Evolutionary conservation across 2,797 vertebrate genomes (phyloP), one percentile per base, ranked within the genome.

Genomic region (Toxotes lorentzi): DNA sequence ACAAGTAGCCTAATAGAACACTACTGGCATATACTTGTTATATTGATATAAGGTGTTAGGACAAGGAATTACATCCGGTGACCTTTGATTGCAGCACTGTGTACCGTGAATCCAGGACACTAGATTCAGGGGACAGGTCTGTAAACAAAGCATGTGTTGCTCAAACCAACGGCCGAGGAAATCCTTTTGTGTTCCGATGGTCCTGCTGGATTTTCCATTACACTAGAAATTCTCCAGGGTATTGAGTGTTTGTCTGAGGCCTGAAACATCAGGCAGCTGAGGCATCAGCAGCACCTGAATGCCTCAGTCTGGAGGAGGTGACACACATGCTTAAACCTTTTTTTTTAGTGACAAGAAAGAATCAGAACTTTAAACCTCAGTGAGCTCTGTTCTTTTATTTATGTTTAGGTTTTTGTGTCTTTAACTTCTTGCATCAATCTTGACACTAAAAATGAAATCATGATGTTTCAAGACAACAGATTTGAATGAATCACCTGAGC

Each of bases 401-500:
- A 2, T 17, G n/a, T 35, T 35, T 19, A 24, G 57, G 5, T 10
- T 40, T 70, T 23, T 8, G 19, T 43, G 24, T 51, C 16, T 54
- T 27, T 7, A 35, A 7, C 17, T 7, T 40, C 10, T 43, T 30
- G 38, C 40, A 53, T 47, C 19, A 53, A 51, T 24, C 12, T 38
- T 21, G 35, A 65, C 70, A 40, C 9, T 69, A 17, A 53, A 53
- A 14, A 19, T 43, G 10, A 47, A 13, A 60, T 57, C 13, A 30
- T 54, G 51, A 14, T 16, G 13, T 30, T 54, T 54, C 24, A 30
- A 30, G 2, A 53, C 23, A 27, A 9, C 1, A 54, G 6, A 43
- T 58, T 16, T 66, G 8, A 78, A 50, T 0, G 0, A 5, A 24
- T 93, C 85, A 97, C 96, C 96, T 96, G 96, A 81, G 94, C 94